Base-by-base conservation (phyloP, 2,888 invertebrate species). In the Melanophora roralis region DNA sequence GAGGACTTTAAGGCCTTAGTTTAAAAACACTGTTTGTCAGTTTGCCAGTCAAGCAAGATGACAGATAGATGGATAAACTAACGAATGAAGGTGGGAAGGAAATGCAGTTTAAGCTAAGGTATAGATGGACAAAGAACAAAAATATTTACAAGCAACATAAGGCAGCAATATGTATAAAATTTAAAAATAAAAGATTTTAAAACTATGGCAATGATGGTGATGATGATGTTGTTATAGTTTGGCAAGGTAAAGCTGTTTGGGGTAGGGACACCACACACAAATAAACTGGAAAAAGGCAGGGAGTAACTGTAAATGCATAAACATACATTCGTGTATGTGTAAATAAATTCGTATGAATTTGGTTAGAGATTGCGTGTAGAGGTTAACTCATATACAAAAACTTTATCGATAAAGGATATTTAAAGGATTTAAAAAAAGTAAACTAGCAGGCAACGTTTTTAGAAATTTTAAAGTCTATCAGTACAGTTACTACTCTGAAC, bases 391-490 rank as follows among this genome's bases (percentile, higher is more conserved):
- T 2, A 4, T 12, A 34, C 21, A 19, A 65, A 83, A 82, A 83
- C 84, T 83, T 85, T 88, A 88, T 88, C 88, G 87, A 88, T 88
- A 87, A 88, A 86, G 87, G 85, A 85, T 86, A 86, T 85, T 84
- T 83, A 82, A 57, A 85, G 83, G 81, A 77, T 79, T 76, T 65
- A 27, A 27, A 27, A 27, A 27, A 62, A 60, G 38, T 73, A 43
- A 65, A 74, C 45, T 40, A 59, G 60, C 74, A 78, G 76, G 73
- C 47, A 68, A 16, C 19, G 47, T 14, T 49, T 57, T 55, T 51
- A 34, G 27, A 51, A 36, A 53, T 59, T 74, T 49, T 43, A 32
- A 27, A 59, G 49, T 59, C 51, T 51, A 67, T 9, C n/a, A 43
- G 67, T 76, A 76, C 75, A 80, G 75, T 76, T 62, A 60, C 38